Evolutionary conservation across 2,797 vertebrate genomes (phyloP).

Genomic region (Staurois parvus): DNA sequence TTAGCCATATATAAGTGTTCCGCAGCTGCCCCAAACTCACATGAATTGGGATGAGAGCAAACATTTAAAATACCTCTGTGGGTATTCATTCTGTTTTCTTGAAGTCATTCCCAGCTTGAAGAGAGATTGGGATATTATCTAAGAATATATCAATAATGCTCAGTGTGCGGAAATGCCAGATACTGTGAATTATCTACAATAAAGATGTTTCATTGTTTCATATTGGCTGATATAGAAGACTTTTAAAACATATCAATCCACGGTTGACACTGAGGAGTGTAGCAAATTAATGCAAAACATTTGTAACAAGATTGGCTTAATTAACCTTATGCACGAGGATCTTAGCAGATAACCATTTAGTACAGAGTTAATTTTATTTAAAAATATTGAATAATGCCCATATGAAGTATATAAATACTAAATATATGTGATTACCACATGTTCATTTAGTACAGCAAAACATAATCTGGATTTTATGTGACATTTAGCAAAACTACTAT

Average conservation of each 20-base stretch:
- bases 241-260: background rate
- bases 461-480: background rate
- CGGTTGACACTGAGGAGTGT: background rate
- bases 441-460: background rate
- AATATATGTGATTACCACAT: background rate
- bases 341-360: background rate
- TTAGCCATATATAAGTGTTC: conserved; percentile 50
- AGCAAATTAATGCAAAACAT: background rate
- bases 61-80: conserved; percentile 54
- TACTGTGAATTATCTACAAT: conserved; percentile 29
- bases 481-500: background rate
- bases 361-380: too few species aligned
- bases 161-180: conserved; percentile 8
- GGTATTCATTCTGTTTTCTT: conserved; percentile 46
- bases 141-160: conserved; percentile 24
- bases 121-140: conserved; percentile 16
- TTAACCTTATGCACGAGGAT: background rate
- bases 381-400: too few species aligned
- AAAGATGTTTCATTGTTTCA: conserved; percentile 33
- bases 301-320: background rate
- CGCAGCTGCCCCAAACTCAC: conserved; percentile 50
- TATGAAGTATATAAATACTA: background rate
- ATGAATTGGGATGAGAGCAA: conserved; percentile 41
- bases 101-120: conserved; percentile 35
- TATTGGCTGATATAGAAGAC: background rate